Conservation (phyloP, 1,140 invertebrate genomes). For the Teleogryllus occipitalis region DNA sequence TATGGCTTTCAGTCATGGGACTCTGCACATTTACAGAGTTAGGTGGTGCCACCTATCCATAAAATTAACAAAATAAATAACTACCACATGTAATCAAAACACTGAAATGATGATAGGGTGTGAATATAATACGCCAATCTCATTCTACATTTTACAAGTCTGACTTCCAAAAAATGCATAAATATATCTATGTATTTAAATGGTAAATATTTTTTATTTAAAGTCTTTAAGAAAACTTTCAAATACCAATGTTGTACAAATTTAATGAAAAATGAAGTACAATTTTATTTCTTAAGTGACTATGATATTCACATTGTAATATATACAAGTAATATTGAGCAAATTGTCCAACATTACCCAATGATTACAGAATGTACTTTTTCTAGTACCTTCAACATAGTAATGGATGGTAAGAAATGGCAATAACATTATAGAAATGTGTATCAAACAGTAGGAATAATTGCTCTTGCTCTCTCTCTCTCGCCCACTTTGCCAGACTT, state of each 20-base stretch:
- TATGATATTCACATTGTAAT: neutral
- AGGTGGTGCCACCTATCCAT: constrained; percentile 16
- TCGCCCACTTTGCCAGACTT: neutral
- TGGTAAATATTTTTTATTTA: neutral
- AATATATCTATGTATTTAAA: neutral
- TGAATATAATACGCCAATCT: constrained; percentile 13
- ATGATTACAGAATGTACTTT: neutral
- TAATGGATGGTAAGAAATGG: neutral
- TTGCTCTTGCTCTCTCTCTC: neutral
- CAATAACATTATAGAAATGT: neutral
- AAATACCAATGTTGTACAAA: neutral
- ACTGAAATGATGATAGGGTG: constrained; percentile 10
- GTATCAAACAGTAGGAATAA: constrained; percentile 8
- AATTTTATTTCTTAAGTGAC: neutral
- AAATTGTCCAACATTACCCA: neutral
- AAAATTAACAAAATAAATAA: constrained; percentile 16
- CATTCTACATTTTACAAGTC: constrained; percentile 17
- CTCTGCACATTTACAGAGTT: constrained; percentile 3
- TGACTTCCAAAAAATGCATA: constrained; percentile 8
- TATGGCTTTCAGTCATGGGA: constrained; percentile 17
- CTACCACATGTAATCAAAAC: constrained; percentile 14
- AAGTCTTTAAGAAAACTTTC: too few relatives aligned
- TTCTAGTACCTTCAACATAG: neutral
- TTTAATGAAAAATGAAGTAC: neutral
- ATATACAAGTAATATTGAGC: neutral